Conservation (phyloP, 2,888 invertebrate species). For the Hemithea aestivaria region DNA sequence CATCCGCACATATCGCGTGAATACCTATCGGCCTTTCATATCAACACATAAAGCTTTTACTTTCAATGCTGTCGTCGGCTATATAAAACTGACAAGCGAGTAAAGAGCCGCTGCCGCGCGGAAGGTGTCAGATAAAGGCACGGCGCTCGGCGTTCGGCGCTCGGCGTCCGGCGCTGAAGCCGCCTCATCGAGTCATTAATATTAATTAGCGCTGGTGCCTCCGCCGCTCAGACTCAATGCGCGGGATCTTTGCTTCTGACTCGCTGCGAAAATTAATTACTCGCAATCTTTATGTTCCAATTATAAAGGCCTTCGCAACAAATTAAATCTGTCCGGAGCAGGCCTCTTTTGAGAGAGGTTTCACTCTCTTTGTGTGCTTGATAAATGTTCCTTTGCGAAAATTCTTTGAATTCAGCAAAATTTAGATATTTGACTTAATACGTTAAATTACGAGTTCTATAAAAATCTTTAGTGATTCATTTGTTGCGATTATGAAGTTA, state of each 20-base stretch:
- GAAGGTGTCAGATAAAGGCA: slow-evolving; percentile 58
- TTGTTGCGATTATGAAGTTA: slow-evolving; percentile 41
- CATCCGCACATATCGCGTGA: slow-evolving; percentile 33
- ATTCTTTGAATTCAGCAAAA: slow-evolving; percentile 71
- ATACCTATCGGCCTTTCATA: slow-evolving; percentile 31
- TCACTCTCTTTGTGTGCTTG: slow-evolving; percentile 78
- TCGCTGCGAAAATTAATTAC: slow-evolving; percentile 79
- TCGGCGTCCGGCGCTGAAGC: slow-evolving; percentile 39
- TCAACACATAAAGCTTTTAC: slow-evolving; percentile 28
- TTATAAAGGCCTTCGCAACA: slow-evolving; percentile 80
- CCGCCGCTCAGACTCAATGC: slow-evolving; percentile 61
- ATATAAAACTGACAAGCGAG: slow-evolving; percentile 26
- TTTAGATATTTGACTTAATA: slow-evolving; percentile 64
- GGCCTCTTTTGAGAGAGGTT: slow-evolving; percentile 77
- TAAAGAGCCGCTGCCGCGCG: not conserved
- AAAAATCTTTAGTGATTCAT: slow-evolving; percentile 38
- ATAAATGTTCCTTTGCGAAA: slow-evolving; percentile 74
- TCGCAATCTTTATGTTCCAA: slow-evolving; percentile 80
- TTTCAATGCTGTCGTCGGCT: slow-evolving; percentile 24
- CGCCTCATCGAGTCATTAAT: slow-evolving; percentile 72
- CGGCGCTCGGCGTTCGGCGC: slow-evolving; percentile 23
- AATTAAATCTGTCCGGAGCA: slow-evolving; percentile 79
- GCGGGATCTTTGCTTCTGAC: slow-evolving; percentile 76
- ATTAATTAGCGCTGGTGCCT: slow-evolving; percentile 74
- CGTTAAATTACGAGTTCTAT: slow-evolving; percentile 60